These are phyloP conservation scores for Leptestheria dahalacensis DNA, from an alignment of 1,140 invertebrate genomes.

Conservation along the genomic window DNA sequence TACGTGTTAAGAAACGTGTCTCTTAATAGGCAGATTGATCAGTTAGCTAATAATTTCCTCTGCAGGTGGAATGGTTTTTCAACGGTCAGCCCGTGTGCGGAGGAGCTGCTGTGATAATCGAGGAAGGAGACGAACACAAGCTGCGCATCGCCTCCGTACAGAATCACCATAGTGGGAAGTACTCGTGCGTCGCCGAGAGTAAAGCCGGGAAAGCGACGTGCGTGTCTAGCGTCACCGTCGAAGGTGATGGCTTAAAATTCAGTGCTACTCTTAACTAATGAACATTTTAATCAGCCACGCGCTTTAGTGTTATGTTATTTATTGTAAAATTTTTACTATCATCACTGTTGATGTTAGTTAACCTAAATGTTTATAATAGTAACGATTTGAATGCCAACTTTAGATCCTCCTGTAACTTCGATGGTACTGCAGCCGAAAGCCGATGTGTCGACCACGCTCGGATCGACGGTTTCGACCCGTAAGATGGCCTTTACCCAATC, in stretches of 20 bases:
- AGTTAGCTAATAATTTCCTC: no score
- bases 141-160: slow-evolving; percentile 41
- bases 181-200: slow-evolving; percentile 59
- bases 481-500: slow-evolving; percentile 3
- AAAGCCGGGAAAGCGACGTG: slow-evolving; percentile 51
- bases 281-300: neutral
- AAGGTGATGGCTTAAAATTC: slow-evolving; percentile 13
- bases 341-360: no score
- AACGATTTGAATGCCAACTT: neutral
- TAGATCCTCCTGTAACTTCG: neutral
- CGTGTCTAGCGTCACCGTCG: slow-evolving; percentile 39
- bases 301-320: no score
- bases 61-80: slow-evolving; percentile 52
- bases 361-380: no score
- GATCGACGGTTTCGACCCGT: neutral
- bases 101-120: slow-evolving; percentile 47
- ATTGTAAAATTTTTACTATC: no score
- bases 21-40: no score
- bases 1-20: no score
- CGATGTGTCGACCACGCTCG: neutral
- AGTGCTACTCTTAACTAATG: neutral
- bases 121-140: slow-evolving; percentile 51
- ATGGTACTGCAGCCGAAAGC: neutral
- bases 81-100: slow-evolving; percentile 48
- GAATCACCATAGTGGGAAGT: slow-evolving; percentile 42